phyloP scores from a whole-genome alignment of 2,113 vertebrate species.

The Psilopsiagon aurifrons region DNA sequence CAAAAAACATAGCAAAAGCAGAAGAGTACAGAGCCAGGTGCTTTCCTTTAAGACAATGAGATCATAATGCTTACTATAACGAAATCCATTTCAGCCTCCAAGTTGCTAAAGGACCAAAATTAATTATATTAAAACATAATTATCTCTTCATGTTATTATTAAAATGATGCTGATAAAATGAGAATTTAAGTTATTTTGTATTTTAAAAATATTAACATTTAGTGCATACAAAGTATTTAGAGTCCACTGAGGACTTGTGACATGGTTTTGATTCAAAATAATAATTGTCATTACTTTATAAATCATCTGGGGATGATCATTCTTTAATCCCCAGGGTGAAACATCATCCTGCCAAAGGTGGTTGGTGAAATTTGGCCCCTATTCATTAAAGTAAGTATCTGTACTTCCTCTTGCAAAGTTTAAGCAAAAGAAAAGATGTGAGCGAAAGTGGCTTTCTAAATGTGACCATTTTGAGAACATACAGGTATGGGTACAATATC shows the following conservation, averaged over 20 bases:
- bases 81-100: conserved; percentile 8
- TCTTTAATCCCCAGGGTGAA: neutral
- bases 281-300: neutral
- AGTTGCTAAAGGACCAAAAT: conserved; percentile 4
- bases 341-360: neutral
- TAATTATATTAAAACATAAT: conserved; percentile 34
- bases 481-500: neutral
- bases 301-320: neutral
- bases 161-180: neutral
- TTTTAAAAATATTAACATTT: conserved; percentile 31
- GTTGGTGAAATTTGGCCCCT: neutral
- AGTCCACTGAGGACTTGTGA: neutral
- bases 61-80: neutral
- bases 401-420: neutral
- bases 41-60: neutral
- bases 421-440: neutral
- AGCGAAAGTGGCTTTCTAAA: neutral
- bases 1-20: neutral
- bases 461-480: neutral
- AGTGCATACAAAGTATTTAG: neutral
- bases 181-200: neutral
- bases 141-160: neutral
- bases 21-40: neutral
- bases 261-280: conserved; percentile 20
- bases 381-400: neutral